Percentiles rank a stretch among this genome's conserved stretches.
These are phyloP conservation scores for Colossoma macropomum DNA, from an alignment of 2,113 vertebrate genomes.

Conservation along the genomic window DNA sequence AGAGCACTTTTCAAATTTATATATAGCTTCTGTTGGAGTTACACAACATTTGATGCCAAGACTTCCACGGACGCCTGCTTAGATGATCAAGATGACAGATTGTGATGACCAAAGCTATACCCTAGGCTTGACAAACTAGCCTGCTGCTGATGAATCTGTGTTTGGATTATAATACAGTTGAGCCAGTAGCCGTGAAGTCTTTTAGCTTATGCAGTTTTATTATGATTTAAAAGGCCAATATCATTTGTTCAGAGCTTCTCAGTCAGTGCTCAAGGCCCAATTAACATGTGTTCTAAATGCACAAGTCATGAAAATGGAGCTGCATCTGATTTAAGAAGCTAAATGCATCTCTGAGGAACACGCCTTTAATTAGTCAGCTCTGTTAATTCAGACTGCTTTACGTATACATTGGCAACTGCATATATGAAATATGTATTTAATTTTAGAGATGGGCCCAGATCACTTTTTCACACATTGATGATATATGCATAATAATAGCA, in stretches of 20 bases:
- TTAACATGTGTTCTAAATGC: slow-evolving; percentile 6
- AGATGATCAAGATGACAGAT: neutral
- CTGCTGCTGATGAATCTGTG: neutral
- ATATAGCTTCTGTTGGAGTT: neutral
- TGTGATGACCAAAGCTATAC: neutral
- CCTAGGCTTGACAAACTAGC: neutral
- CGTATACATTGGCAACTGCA: neutral
- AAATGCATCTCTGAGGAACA: too few species aligned
- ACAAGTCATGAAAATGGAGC: neutral
- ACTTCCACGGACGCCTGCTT: neutral
- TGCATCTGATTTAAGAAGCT: too few species aligned
- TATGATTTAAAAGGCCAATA: neutral
- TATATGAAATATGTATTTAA: neutral
- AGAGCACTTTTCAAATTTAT: slow-evolving; percentile 15
- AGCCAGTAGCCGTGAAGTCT: neutral
- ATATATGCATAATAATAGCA: neutral
- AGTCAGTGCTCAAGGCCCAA: neutral
- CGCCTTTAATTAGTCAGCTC: neutral
- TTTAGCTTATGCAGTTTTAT: neutral
- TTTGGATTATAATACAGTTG: neutral
- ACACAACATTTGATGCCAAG: neutral
- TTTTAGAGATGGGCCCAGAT: neutral
- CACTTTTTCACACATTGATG: neutral
- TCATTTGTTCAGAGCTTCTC: neutral
- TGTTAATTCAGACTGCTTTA: neutral